Percentiles rank a stretch among this genome's conserved stretches.
Conservation (phyloP, 2,113 vertebrate genomes). For the Meriones unguiculatus region DNA sequence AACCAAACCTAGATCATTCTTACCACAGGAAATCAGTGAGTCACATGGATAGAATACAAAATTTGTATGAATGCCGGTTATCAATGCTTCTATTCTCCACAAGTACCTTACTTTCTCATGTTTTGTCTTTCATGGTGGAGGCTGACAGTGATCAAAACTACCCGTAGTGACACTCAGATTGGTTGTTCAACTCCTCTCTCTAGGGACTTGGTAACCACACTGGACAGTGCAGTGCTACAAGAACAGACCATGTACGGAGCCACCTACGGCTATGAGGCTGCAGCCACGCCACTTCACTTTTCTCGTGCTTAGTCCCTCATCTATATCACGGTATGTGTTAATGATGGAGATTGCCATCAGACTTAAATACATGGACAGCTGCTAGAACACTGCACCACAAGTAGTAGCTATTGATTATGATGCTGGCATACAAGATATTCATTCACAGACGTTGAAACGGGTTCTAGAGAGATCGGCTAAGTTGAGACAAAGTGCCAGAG, state of each 20-base stretch:
- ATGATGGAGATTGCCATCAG: not conserved
- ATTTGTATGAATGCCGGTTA: not conserved
- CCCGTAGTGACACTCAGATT: not conserved
- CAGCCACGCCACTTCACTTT: not conserved
- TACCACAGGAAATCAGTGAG: not conserved
- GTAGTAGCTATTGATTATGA: not conserved
- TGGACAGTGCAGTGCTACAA: not conserved
- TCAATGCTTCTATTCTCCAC: not conserved
- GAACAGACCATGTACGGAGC: not conserved
- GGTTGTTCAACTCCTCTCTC: not conserved
- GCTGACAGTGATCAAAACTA: not conserved
- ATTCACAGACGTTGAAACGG: not conserved
- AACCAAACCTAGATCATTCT: not conserved
- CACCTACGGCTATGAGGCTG: not conserved
- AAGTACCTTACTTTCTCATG: not conserved
- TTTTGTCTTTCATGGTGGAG: not conserved
- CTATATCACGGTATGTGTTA: not conserved
- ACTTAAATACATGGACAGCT: not conserved
- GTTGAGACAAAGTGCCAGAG: not conserved
- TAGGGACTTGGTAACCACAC: not conserved
- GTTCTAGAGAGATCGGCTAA: not conserved
- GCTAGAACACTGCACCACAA: not conserved
- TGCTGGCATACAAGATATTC: slow-evolving; percentile 7
- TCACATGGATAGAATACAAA: not conserved
- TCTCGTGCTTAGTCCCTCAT: not conserved